These are phyloP conservation scores for Philaethria dido DNA, from an alignment of 2,888 invertebrate species.

Conservation along the genomic window DNA sequence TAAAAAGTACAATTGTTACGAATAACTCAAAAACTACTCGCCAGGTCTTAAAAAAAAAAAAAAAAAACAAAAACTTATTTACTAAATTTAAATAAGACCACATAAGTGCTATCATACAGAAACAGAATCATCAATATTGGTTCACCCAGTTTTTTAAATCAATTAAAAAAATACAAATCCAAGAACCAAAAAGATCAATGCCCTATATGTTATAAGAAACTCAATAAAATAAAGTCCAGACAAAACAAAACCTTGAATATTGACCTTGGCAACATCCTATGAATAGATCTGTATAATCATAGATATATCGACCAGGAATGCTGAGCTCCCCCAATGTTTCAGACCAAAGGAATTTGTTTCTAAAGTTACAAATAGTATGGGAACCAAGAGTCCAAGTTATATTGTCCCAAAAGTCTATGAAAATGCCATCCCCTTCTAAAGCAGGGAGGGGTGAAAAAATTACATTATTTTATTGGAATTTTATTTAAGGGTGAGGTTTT, in stretches of 20 bases:
- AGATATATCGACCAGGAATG: conserved; percentile 31
- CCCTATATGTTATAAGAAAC: not conserved
- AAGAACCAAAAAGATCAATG: not conserved
- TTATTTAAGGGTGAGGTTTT: conserved; percentile 23
- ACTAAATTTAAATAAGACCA: too few species aligned
- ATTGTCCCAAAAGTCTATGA: conserved; percentile 38
- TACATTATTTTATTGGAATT: conserved; percentile 35
- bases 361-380: conserved; percentile 16
- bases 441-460: conserved; percentile 39
- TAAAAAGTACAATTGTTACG: too few species aligned
- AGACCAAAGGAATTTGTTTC: conserved; percentile 31
- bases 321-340: conserved; percentile 39
- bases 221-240: conserved; percentile 30
- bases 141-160: too few species aligned
- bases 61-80: too few species aligned
- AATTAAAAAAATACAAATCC: not conserved
- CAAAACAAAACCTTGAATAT: conserved; percentile 49
- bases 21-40: too few species aligned
- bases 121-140: too few species aligned
- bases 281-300: conserved; percentile 34
- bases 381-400: conserved; percentile 28
- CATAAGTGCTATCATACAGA: too few species aligned
- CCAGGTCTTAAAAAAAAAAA: too few species aligned
- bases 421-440: conserved; percentile 32
- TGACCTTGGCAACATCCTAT: conserved; percentile 46